These are phyloP conservation scores for Leptestheria dahalacensis DNA, from an alignment of 1,140 invertebrate genomes.

Conservation along the genomic window DNA sequence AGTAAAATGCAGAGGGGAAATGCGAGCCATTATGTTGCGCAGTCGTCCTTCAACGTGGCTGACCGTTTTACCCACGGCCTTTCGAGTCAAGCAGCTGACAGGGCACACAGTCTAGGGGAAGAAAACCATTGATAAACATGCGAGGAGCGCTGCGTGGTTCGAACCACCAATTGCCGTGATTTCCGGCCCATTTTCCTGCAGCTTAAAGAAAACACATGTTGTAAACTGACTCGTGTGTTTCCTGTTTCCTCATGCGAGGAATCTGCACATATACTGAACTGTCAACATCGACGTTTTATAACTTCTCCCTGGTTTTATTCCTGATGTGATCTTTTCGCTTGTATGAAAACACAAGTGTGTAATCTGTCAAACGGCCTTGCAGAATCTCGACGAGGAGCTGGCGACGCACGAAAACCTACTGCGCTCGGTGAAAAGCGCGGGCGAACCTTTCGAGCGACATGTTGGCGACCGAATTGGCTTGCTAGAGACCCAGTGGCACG, in stretches of 20 bases:
- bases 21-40: not conserved
- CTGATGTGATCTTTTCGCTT: too few relatives aligned
- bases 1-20: not conserved
- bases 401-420: slow-evolving; percentile 19
- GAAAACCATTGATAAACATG: not conserved
- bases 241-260: too few relatives aligned
- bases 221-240: too few relatives aligned
- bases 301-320: too few relatives aligned
- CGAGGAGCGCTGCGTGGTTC: too few relatives aligned
- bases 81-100: not conserved
- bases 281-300: too few relatives aligned
- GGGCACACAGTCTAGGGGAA: not conserved
- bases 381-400: slow-evolving; percentile 52
- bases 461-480: slow-evolving; percentile 29
- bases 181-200: too few relatives aligned
- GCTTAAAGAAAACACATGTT: too few relatives aligned
- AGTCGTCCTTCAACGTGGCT: not conserved
- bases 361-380: too few relatives aligned
- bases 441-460: slow-evolving; percentile 24
- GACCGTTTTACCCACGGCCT: not conserved
- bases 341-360: too few relatives aligned
- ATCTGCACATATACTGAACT: too few relatives aligned
- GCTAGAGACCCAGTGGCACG: slow-evolving; percentile 49
- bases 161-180: too few relatives aligned
- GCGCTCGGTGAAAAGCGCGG: slow-evolving; percentile 13